Evolutionary conservation across 53 echinoderm and acorn worm species (phyloP).

Genomic region (Echinarachnius parma): DNA sequence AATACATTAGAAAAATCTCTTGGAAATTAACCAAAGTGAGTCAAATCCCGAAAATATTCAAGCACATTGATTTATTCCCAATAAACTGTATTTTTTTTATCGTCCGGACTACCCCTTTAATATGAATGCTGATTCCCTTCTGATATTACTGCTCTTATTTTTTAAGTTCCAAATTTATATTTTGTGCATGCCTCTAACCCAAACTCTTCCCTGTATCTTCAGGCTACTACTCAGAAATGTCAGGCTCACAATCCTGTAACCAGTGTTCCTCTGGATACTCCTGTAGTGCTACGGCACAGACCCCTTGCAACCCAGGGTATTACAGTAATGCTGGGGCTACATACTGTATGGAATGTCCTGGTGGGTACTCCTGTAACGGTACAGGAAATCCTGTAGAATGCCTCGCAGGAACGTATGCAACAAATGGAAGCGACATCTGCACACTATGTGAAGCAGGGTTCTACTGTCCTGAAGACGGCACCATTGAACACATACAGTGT

Average conservation of each 20-base stretch:
- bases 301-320: conserved; percentile 54
- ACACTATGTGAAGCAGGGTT: conserved; percentile 45
- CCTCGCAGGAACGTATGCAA: conserved; percentile 56
- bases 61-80: too few species aligned
- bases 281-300: conserved; percentile 49
- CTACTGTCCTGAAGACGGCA: conserved; percentile 51
- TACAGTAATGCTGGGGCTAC: conserved; percentile 63
- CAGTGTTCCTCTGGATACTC: conserved; percentile 60
- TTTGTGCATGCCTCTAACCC: too few species aligned
- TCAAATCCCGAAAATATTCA: too few species aligned
- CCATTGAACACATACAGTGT: conserved; percentile 36
- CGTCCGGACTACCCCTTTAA: too few species aligned
- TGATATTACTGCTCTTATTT: too few species aligned
- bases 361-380: conserved; percentile 60
- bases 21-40: too few species aligned
- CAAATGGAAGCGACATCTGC: conserved; percentile 63
- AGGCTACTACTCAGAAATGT: conserved; percentile 51
- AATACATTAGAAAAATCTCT: too few species aligned
- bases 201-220: too few species aligned
- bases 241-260: conserved; percentile 30
- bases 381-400: conserved; percentile 50
- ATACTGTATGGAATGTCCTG: conserved; percentile 64
- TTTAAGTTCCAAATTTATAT: too few species aligned
- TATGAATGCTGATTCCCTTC: too few species aligned
- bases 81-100: too few species aligned